Conservation (phyloP, 2,113 vertebrate genomes). For the Podarcis raffonei region DNA sequence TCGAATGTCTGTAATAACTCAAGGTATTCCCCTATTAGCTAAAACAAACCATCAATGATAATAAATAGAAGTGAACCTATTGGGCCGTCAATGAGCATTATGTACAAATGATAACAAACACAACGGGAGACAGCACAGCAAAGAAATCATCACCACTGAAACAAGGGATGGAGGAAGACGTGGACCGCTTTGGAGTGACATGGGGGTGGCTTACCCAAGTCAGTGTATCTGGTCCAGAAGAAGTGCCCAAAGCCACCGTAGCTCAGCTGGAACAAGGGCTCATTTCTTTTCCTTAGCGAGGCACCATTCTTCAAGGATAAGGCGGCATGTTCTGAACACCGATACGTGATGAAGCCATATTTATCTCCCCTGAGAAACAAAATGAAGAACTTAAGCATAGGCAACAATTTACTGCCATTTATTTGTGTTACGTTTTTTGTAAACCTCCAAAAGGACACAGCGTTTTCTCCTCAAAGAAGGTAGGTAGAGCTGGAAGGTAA, state of each 20-base stretch:
- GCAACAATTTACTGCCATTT: not conserved
- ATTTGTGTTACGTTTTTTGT: not conserved
- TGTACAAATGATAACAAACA: not conserved
- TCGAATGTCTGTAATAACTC: not conserved
- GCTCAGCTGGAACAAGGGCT: conserved; percentile 83
- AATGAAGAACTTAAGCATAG: not conserved
- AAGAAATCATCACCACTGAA: not conserved
- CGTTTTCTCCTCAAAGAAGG: not conserved
- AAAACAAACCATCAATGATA: not conserved
- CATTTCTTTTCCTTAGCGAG: conserved; percentile 79
- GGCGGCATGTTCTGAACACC: conserved; percentile 81
- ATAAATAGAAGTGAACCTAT: not conserved
- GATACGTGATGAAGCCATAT: conserved; percentile 92
- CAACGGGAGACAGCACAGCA: not conserved
- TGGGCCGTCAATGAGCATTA: not conserved
- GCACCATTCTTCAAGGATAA: conserved; percentile 78
- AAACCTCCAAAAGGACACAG: not conserved
- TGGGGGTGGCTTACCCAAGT: conserved; percentile 83
- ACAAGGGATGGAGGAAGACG: not conserved
- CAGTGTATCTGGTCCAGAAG: conserved; percentile 90
- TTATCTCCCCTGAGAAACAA: conserved; percentile 82
- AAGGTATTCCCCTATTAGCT: too few relatives aligned
- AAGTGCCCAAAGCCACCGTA: conserved; percentile 79
- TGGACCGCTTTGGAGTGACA: not conserved
- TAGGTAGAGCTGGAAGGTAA: not conserved